These are phyloP conservation scores for Recurvirostra avosetta DNA, from an alignment of 2,113 vertebrate species.

Conservation along the genomic window DNA sequence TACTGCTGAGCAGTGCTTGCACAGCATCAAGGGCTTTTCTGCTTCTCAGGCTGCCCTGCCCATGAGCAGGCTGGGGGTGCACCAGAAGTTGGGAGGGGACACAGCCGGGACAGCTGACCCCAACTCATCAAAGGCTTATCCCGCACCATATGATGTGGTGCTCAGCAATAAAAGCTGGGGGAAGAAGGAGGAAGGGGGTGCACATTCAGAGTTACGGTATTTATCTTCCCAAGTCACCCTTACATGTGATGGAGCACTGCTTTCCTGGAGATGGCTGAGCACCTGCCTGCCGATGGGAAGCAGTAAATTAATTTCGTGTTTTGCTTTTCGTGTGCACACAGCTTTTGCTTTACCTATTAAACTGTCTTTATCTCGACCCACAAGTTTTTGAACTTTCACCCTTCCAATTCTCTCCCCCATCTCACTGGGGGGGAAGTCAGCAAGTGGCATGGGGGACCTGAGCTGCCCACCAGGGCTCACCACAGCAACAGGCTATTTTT, in stretches of 20 bases:
- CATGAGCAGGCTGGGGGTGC: no score
- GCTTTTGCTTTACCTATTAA: background rate
- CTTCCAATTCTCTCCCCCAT: background rate
- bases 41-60: background rate
- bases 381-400: background rate
- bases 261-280: background rate
- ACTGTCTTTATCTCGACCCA: background rate
- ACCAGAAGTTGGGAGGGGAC: background rate
- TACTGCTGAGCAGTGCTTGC: background rate
- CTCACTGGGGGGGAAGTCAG: rapidly evolving
- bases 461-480: background rate
- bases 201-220: rapidly evolving
- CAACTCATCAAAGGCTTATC: background rate
- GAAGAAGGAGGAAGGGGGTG: background rate
- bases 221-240: background rate
- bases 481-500: background rate
- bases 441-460: rapidly evolving
- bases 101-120: background rate
- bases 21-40: background rate
- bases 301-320: background rate
- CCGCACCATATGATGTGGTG: background rate
- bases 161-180: background rate
- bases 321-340: background rate
- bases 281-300: background rate
- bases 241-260: rapidly evolving